Evolutionary conservation across 2,888 invertebrate species (phyloP).

Genomic region (Phorcus lineatus): DNA sequence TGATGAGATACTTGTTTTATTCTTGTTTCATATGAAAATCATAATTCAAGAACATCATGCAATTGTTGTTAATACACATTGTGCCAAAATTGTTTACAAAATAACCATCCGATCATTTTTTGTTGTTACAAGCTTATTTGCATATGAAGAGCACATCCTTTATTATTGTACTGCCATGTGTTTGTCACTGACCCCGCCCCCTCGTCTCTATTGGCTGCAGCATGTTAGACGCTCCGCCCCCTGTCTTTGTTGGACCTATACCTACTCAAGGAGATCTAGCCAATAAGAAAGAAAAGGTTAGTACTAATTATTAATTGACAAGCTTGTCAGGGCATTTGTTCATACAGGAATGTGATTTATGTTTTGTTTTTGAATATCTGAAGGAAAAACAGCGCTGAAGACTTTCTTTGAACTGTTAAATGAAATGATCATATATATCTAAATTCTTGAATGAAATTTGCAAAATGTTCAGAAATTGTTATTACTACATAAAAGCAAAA

Average conservation of each 20-base stretch:
- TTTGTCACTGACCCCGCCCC: slow-evolving; percentile 24
- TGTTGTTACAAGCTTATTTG: too few species aligned
- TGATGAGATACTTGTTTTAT: too few species aligned
- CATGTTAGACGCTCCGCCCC: slow-evolving; percentile 55
- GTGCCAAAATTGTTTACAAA: too few species aligned
- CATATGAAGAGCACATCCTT: background rate
- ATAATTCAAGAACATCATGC: too few species aligned
- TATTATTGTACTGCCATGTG: background rate
- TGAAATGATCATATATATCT: too few species aligned
- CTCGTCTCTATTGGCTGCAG: slow-evolving; percentile 44
- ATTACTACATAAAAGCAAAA: too few species aligned
- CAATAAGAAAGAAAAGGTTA: slow-evolving; percentile 54
- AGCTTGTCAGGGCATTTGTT: background rate
- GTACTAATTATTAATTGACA: slow-evolving; percentile 12
- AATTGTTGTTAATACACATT: too few species aligned
- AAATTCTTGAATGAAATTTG: too few species aligned
- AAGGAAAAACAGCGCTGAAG: background rate
- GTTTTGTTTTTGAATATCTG: background rate
- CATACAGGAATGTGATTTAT: background rate
- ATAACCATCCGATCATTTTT: too few species aligned
- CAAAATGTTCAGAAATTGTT: too few species aligned
- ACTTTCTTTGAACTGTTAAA: too few species aligned
- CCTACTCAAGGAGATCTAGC: slow-evolving; percentile 38
- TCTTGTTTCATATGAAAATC: too few species aligned
- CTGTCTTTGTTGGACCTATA: slow-evolving; percentile 29